Evolutionary conservation across 2,888 invertebrate species (phyloP), one percentile per base, ranked within the genome.

Genomic region (Stenichneumon culpator): DNA sequence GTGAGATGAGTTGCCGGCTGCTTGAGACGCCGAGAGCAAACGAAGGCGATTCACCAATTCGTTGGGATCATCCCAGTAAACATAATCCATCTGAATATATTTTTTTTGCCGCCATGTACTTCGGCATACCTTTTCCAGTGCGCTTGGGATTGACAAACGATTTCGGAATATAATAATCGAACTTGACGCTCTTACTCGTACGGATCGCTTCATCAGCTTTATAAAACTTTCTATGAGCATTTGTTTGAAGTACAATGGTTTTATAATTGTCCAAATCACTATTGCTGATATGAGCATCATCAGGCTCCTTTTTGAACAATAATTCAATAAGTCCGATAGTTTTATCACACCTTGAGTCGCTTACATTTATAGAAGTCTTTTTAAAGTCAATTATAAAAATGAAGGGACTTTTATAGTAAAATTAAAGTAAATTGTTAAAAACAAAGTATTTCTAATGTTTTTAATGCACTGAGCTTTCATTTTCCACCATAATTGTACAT

Each of bases 11-110:
- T 85, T 82, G 5, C 79, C 79, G 0, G 85, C 82, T 11, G 79
- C 54, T 72, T 79, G 69, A 14, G 75, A 82, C 19, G 79, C 77
- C 1, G 75, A 4, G 6, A 85, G 70, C 36, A 85, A 36, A 32
- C 70, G 77, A 14, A 85, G 50, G 47, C 79, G 50, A 6, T 82
- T 39, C 0, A 84, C 75, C 14, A 87, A 52, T 72, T 87, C 84
- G 57, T 87, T 84, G 0, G 77, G 77, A 86, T 86, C 68, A 44
- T 84, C 74, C 79, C 74, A 87, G 63, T 86, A 78, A 54, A 86
- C 44, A 75, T 80, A 75, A 65, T 65, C 75, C 11, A 52, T 65
- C 25, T 7, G n/a, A 6, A 36, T 25, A 39, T 67, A n/a, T 9
- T 70, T 52, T 67, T 22, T 22, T 47, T 14, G 74, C 44, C 36